A percentile compares a stretch with the other conserved stretches of the same genome.
Conservation (phyloP, 2,797 vertebrate species). For the Chelonia mydas region DNA sequence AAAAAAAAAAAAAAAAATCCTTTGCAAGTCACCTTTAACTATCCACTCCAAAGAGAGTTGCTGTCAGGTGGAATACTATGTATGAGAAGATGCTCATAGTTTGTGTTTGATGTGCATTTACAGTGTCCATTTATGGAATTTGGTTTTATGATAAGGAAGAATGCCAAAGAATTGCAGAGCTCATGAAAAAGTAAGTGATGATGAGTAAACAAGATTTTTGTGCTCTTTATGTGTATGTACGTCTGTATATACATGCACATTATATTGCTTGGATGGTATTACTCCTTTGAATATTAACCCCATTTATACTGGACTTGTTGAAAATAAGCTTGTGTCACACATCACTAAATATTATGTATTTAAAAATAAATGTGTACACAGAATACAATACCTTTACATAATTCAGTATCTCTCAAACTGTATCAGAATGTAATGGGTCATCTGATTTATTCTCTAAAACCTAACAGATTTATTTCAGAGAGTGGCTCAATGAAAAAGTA, state of each 20-base stretch:
- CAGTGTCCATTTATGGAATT: constrained; percentile 97
- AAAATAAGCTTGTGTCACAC: background rate
- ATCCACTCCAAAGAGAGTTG: constrained; percentile 7
- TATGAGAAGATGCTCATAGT: constrained; percentile 59
- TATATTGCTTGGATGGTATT: constrained; percentile 1
- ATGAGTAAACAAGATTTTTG: constrained; percentile 18
- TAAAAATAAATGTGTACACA: constrained; percentile 20
- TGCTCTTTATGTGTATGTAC: constrained; percentile 30
- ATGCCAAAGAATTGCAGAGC: constrained; percentile 94
- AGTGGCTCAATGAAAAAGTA: background rate
- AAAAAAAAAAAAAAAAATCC: background rate
- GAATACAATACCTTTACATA: background rate
- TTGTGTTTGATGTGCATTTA: constrained; percentile 77
- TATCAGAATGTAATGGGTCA: constrained; percentile 3
- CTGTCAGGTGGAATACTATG: constrained; percentile 17
- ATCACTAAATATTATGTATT: background rate
- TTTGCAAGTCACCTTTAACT: constrained; percentile 35
- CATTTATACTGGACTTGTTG: background rate
- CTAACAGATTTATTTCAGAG: constrained; percentile 26
- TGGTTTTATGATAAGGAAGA: constrained; percentile 98
- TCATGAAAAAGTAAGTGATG: constrained; percentile 93
- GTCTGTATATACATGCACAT: constrained; percentile 19
- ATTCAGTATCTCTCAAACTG: constrained; percentile 15
- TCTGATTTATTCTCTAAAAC: constrained; percentile 39
- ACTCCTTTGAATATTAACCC: background rate